Evolutionary conservation across 2,113 vertebrate genomes (phyloP), one percentile per base, ranked within the genome.

Genomic region (Stigmatopora argus): DNA sequence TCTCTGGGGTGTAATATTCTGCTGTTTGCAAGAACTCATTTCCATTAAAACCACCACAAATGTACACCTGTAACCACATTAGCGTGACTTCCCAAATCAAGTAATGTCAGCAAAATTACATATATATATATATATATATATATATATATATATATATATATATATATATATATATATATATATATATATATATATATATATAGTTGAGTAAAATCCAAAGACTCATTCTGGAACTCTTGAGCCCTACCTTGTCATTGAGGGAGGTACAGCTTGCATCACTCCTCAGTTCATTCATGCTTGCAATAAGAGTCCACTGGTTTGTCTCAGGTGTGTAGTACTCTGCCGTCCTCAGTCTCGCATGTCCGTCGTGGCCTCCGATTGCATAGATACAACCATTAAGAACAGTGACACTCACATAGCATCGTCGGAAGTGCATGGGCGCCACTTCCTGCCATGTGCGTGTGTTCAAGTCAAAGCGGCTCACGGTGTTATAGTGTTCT

Each of bases 21-120:
- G 72, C 69, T 3, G 92, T 92, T 55, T 87, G 88, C 55, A 94
- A 86, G 68, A 85, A 90, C 2, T 91, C 87, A 0, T 69, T 86
- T 0, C 94, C 93, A 0, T 93, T 92, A 78, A 92, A 92, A 18
- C 94, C 96, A 17, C 95, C 94, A 15, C 95, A 96, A 55, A 97
- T 92, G 51, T 94, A 98, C 66, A 97, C 79, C 94, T 97, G 31
- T 73, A 31, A 18, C 55, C 7, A 65, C 49, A 0, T 11, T 4
- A 13, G 49, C 21, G 23, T 74, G 18, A 64, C 5, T 46, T 2
- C 2, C 34, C 17, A 51, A 55, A 35, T 57, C 49, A 10, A 58
- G 13, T 14, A 34, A 26, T 11, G 3, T n/a, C 26, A 59, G 26
- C 44, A 49, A 19, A 19, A 55, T 45, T 35, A n/a, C n/a, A n/a